These are phyloP conservation scores for Ophioninae sp. DNA, from an alignment of 2,888 invertebrate genomes.

Conservation along the genomic window DNA sequence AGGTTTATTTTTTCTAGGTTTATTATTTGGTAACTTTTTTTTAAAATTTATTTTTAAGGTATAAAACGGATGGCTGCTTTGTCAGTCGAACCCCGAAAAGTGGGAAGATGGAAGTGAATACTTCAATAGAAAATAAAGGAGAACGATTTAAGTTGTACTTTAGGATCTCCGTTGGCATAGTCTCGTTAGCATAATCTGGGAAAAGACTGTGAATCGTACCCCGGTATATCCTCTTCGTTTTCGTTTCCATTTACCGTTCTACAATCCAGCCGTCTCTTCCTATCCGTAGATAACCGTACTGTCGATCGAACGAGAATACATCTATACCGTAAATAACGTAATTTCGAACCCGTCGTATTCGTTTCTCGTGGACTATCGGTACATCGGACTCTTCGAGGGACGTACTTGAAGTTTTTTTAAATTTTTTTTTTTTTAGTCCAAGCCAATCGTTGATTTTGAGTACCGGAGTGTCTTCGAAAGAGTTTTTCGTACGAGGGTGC, in stretches of 20 bases:
- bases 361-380: not conserved
- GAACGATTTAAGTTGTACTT: slow-evolving; percentile 57
- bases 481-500: not conserved
- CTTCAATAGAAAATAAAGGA: slow-evolving; percentile 62
- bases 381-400: not conserved
- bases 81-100: slow-evolving; percentile 13
- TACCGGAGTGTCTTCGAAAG: not conserved
- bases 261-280: slow-evolving; percentile 22
- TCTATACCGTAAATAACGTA: not conserved
- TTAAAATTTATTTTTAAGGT: no score
- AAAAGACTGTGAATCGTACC: slow-evolving; percentile 68
- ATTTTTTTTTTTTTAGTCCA: no score
- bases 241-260: slow-evolving; percentile 52
- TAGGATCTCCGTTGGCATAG: slow-evolving; percentile 66
- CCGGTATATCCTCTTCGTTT: slow-evolving; percentile 52
- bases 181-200: slow-evolving; percentile 77
- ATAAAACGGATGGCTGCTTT: slow-evolving; percentile 16
- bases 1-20: no score
- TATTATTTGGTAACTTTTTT: no score
- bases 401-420: not conserved
- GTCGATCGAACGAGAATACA: slow-evolving; percentile 20
- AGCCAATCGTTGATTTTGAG: not conserved
- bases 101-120: slow-evolving; percentile 51
- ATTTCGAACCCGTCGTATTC: slow-evolving; percentile 5
- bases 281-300: slow-evolving; percentile 29